phyloP scores from a whole-genome alignment of 2,797 vertebrate genomes.

The Mionectes olivaceus region DNA sequence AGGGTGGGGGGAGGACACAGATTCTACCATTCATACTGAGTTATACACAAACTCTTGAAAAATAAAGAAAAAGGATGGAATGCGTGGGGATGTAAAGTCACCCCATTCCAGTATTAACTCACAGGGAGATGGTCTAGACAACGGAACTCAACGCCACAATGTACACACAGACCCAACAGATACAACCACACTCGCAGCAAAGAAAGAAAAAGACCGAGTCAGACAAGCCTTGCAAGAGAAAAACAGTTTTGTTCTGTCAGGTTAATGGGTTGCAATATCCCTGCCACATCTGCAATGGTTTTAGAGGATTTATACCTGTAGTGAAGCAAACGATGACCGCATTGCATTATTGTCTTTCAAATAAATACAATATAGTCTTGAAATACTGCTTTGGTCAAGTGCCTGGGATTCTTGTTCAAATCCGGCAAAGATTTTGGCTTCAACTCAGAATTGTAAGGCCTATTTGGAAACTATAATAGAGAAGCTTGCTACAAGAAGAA shows the following conservation, averaged over 20 bases:
- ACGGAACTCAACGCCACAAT: neutral
- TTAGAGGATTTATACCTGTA: conserved; percentile 67
- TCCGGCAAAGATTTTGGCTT: conserved; percentile 20
- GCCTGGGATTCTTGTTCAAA: conserved; percentile 15
- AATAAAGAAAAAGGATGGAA: neutral
- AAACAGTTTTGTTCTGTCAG: conserved; percentile 58
- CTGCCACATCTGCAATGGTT: conserved; percentile 67
- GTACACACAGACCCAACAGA: neutral
- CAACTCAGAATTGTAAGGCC: neutral
- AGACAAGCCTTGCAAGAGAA: conserved; percentile 49
- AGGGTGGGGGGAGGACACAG: neutral
- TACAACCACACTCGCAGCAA: neutral
- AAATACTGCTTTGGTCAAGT: conserved; percentile 61
- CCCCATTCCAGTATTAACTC: conserved; percentile 6
- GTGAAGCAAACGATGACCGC: conserved; percentile 61
- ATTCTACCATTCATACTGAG: neutral
- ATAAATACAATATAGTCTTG: conserved; percentile 61
- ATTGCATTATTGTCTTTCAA: conserved; percentile 66
- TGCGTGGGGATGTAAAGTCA: neutral
- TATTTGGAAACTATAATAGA: neutral
- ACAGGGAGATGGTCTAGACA: conserved; percentile 23
- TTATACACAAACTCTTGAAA: neutral
- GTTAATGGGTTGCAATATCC: conserved; percentile 71
- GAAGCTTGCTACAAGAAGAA: neutral
- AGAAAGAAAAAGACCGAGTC: neutral